A percentile compares a stretch with the other conserved stretches of the same genome.
These are phyloP conservation scores for Clistopyga incitator DNA, from an alignment of 2,888 invertebrate species.

Conservation along the genomic window DNA sequence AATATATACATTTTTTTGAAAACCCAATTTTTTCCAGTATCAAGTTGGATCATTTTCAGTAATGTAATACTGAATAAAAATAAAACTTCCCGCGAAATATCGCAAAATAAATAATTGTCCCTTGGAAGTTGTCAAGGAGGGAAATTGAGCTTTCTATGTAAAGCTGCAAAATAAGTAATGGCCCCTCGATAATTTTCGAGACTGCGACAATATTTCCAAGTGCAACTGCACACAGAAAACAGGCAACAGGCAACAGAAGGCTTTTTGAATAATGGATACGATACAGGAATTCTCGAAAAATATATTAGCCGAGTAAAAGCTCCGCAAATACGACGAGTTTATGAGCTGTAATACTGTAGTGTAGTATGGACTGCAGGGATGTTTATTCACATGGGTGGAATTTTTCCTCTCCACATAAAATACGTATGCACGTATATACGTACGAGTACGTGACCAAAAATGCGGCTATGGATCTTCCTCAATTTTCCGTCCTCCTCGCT, in stretches of 20 bases:
- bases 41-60: too few species aligned
- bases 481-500: not conserved
- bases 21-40: too few species aligned
- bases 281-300: not conserved
- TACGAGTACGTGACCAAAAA: not conserved
- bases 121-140: too few species aligned
- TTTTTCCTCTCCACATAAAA: not conserved
- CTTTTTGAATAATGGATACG: slow-evolving; percentile 8
- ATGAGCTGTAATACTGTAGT: not conserved
- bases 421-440: not conserved
- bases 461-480: slow-evolving; percentile 1
- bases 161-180: too few species aligned
- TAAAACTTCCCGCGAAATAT: too few species aligned
- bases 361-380: not conserved
- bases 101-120: too few species aligned
- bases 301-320: not conserved
- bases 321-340: not conserved
- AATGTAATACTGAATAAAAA: too few species aligned
- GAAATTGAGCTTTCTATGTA: too few species aligned
- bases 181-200: too few species aligned
- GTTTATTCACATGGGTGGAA: not conserved
- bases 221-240: too few species aligned
- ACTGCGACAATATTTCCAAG: too few species aligned
- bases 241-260: not conserved
- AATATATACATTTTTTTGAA: too few species aligned